Evolutionary conservation across 2,113 vertebrate species (phyloP).

Genomic region (Climacteris rufus): DNA sequence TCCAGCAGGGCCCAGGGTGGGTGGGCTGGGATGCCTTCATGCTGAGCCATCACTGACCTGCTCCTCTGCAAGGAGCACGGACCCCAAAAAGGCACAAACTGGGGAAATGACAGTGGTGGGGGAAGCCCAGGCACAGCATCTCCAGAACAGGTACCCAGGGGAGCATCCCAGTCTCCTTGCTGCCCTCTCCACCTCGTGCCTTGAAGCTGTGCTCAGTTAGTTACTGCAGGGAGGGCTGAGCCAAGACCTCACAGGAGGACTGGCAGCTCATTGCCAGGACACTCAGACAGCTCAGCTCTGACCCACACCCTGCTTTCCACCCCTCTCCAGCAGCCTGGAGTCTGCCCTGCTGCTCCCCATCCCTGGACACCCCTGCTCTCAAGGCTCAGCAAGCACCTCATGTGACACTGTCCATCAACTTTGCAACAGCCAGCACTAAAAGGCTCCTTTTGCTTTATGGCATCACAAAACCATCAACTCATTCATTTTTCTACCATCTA

Average conservation of each 20-base stretch:
- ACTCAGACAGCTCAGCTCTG: background rate
- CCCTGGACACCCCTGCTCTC: background rate
- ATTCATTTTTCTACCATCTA: background rate
- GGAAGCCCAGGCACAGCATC: background rate
- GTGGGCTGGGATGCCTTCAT: background rate
- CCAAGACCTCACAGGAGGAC: background rate
- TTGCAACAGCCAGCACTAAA: background rate
- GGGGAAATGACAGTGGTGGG: background rate
- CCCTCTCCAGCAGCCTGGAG: background rate
- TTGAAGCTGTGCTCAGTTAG: background rate
- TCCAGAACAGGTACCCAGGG: background rate
- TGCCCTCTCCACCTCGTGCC: background rate
- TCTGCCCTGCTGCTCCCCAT: background rate
- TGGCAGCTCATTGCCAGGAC: background rate
- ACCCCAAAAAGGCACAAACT: background rate
- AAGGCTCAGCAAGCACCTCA: background rate
- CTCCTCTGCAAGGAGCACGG: background rate
- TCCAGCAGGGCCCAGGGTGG: background rate
- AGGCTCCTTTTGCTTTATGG: background rate
- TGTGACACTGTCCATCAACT: background rate
- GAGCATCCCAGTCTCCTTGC: background rate
- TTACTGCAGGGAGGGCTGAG: background rate
- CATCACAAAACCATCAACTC: background rate
- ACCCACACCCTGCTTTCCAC: background rate
- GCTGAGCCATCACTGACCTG: background rate